A percentile compares a stretch with the other conserved stretches of the same genome.
Evolutionary conservation across 2,888 invertebrate species (phyloP).

Genomic region (Buathra laborator): DNA sequence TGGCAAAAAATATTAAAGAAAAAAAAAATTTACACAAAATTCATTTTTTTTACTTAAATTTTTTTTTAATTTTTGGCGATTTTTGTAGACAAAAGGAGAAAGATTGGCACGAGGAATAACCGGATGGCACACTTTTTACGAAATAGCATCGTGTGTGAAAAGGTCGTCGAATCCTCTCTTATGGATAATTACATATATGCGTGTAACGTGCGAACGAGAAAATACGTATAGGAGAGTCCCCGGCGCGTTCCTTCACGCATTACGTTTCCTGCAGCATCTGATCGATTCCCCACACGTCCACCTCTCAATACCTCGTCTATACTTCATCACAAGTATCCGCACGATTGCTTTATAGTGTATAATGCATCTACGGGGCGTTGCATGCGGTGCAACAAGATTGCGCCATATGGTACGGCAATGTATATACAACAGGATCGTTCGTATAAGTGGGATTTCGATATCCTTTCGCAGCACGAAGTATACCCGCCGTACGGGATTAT

Average conservation of each 20-base stretch:
- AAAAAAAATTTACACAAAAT: too few species aligned
- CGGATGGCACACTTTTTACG: not conserved
- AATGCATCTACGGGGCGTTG: conserved; percentile 23
- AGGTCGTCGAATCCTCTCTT: conserved; percentile 2
- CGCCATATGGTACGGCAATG: conserved; percentile 47
- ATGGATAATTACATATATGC: conserved; percentile 3
- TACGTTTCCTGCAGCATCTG: conserved; percentile 45
- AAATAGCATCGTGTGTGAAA: not conserved
- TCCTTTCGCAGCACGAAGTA: conserved; percentile 23
- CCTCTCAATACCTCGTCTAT: conserved; percentile 39
- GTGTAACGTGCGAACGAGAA: conserved; percentile 24
- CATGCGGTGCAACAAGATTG: conserved; percentile 28
- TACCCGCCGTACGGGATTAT: conserved; percentile 21
- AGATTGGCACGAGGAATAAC: not conserved
- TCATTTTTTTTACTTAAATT: too few species aligned
- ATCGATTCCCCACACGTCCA: conserved; percentile 50
- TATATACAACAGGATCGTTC: conserved; percentile 20
- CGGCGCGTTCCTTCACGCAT: conserved; percentile 51
- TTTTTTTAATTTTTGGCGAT: not conserved
- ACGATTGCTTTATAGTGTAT: conserved; percentile 21
- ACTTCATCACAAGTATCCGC: not conserved
- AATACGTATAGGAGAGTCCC: conserved; percentile 8
- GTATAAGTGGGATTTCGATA: conserved; percentile 27
- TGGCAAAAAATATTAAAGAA: too few species aligned
- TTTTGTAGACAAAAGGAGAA: not conserved